Percentiles rank a stretch among this genome's conserved stretches.
These are phyloP conservation scores for Auanema freiburgensis DNA, from an alignment of 2,888 invertebrate species.

Conservation along the genomic window DNA sequence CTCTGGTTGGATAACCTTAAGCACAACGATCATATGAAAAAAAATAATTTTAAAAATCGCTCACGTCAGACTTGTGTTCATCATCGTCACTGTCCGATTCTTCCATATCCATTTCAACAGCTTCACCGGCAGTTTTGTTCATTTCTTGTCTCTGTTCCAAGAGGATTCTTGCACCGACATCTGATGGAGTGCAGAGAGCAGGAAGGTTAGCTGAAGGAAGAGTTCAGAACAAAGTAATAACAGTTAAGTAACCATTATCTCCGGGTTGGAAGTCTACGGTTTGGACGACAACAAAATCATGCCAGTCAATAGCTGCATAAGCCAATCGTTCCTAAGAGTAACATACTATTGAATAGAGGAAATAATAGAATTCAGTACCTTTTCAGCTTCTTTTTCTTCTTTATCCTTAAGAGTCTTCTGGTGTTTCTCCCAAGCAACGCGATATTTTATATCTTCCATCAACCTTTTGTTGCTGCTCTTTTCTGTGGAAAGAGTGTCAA, in stretches of 20 bases:
- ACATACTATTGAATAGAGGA: background rate
- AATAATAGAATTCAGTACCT: conserved; percentile 60
- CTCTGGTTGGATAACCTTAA: too few species aligned
- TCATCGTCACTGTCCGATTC: conserved; percentile 58
- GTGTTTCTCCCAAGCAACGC: conserved; percentile 94
- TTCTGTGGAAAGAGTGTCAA: conserved; percentile 47
- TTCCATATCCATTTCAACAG: conserved; percentile 63
- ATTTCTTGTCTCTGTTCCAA: conserved; percentile 66
- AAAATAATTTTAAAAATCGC: background rate
- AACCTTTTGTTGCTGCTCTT: conserved; percentile 49
- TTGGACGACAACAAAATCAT: conserved; percentile 99
- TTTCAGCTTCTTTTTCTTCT: conserved; percentile 91
- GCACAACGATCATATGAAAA: too few species aligned
- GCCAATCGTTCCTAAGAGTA: conserved; percentile 73
- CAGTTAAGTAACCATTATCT: conserved; percentile 75
- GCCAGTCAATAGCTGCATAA: conserved; percentile 99
- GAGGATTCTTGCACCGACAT: conserved; percentile 69
- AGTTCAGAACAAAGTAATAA: background rate
- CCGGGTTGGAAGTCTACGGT: conserved; percentile 97
- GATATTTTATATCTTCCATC: conserved; percentile 69
- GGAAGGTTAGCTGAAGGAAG: conserved; percentile 65
- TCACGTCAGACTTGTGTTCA: conserved; percentile 13
- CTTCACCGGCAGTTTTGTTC: conserved; percentile 52
- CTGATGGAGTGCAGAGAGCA: conserved; percentile 69
- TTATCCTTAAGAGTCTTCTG: conserved; percentile 88